Conservation (phyloP, 2,113 vertebrate genomes). For the Pica pica region DNA sequence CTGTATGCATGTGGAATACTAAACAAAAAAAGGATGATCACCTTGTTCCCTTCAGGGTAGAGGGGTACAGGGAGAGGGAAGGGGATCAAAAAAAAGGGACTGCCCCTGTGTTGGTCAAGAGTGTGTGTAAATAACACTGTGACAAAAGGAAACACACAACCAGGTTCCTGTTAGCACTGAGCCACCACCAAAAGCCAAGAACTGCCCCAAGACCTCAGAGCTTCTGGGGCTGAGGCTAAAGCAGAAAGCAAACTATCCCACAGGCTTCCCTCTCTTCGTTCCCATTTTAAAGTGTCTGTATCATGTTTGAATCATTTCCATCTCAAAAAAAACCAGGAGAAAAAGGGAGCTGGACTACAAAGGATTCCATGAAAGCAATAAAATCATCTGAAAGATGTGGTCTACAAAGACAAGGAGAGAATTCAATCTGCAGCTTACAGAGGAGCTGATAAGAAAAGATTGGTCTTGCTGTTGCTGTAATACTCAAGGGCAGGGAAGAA, state of each 20-base stretch:
- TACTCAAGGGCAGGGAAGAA: not conserved
- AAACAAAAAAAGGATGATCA: not conserved
- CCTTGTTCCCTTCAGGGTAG: not conserved
- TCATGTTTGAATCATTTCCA: not conserved
- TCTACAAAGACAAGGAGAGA: constrained; percentile 10
- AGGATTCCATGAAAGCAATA: constrained; percentile 23
- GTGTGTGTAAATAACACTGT: not conserved
- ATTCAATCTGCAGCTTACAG: constrained; percentile 29
- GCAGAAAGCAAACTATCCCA: not conserved
- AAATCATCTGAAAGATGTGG: constrained; percentile 29
- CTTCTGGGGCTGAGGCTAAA: not conserved
- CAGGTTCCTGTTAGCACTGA: not conserved
- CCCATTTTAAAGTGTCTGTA: not conserved
- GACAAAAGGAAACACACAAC: not conserved
- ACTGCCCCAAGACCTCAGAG: not conserved
- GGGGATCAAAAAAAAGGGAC: not conserved
- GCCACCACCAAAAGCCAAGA: not conserved
- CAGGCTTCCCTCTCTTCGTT: not conserved
- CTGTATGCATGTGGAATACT: accelerated
- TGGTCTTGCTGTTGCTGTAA: not conserved
- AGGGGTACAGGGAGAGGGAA: not conserved
- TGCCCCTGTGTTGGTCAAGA: not conserved
- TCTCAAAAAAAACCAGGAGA: not conserved
- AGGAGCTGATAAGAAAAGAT: constrained; percentile 10
- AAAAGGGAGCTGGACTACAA: constrained; percentile 16